phyloP scores from a whole-genome alignment of 1,140 invertebrate genomes.

The Phymastichus coffea region DNA sequence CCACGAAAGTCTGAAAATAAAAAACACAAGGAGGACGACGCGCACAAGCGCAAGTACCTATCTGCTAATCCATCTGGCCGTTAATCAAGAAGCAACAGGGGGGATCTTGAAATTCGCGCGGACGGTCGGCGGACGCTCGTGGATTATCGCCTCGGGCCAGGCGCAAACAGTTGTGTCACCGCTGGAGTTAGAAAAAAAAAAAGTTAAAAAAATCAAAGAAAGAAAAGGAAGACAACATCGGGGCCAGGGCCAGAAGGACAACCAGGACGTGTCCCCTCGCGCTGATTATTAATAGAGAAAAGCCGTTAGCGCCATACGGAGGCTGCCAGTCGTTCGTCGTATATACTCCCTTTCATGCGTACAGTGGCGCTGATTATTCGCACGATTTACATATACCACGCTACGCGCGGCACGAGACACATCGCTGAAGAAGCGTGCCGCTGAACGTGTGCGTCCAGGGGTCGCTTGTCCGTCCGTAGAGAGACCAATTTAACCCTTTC shows the following conservation, averaged over 20 bases:
- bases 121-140: neutral
- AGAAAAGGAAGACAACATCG: neutral
- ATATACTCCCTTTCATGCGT: neutral
- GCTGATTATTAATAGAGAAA: constrained; percentile 21
- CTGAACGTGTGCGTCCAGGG: too few relatives aligned
- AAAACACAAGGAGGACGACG: too few relatives aligned
- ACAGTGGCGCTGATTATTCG: constrained; percentile 20
- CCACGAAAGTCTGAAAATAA: too few relatives aligned
- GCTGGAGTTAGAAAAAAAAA: neutral
- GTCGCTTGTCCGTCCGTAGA: too few relatives aligned
- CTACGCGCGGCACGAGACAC: neutral
- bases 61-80: neutral
- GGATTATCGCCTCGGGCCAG: constrained; percentile 1
- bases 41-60: too few relatives aligned
- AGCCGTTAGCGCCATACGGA: constrained; percentile 15
- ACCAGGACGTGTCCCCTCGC: neutral
- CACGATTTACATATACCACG: constrained; percentile 24
- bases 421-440: constrained; percentile 4
- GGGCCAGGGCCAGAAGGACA: neutral
- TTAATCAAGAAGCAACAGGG: constrained; percentile 5
- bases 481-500: too few relatives aligned
- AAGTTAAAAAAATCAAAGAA: neutral
- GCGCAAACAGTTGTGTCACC: neutral
- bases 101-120: neutral
- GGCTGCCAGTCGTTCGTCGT: neutral